phyloP scores from a whole-genome alignment of 1,140 invertebrate genomes.

The Copidosoma floridanum region DNA sequence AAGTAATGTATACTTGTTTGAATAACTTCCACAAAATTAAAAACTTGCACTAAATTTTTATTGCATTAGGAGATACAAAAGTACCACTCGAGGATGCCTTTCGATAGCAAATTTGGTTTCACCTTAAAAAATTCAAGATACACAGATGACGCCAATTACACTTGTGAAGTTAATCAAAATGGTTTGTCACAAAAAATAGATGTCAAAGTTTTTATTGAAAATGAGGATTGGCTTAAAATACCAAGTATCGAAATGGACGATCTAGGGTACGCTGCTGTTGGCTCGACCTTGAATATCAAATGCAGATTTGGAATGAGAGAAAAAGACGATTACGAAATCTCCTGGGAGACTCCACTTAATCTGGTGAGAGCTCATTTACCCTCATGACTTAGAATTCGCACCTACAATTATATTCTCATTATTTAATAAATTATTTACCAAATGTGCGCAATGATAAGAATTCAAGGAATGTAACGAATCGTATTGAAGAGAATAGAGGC shows the following conservation, averaged over 20 bases:
- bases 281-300: constrained; percentile 37
- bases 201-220: constrained; percentile 16
- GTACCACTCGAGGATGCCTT: no score
- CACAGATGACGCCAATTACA: constrained; percentile 46
- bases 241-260: constrained; percentile 34
- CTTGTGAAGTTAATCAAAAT: constrained; percentile 52
- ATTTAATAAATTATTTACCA: no score
- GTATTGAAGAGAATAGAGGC: not conserved
- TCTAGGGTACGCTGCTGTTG: constrained; percentile 35
- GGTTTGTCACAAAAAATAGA: not conserved
- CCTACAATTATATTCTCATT: no score
- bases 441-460: constrained; percentile 4
- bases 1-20: no score
- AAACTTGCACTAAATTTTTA: no score
- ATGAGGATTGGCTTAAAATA: constrained; percentile 23
- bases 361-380: constrained; percentile 17
- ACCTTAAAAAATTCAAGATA: constrained; percentile 53
- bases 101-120: constrained; percentile 63
- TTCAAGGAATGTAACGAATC: not conserved
- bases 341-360: constrained; percentile 35
- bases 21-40: no score
- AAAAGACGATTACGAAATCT: constrained; percentile 26
- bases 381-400: no score
- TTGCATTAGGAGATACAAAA: no score
- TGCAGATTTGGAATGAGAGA: constrained; percentile 30